Base-by-base conservation (phyloP, 2,888 invertebrate genomes). In the Onchidella celtica region DNA sequence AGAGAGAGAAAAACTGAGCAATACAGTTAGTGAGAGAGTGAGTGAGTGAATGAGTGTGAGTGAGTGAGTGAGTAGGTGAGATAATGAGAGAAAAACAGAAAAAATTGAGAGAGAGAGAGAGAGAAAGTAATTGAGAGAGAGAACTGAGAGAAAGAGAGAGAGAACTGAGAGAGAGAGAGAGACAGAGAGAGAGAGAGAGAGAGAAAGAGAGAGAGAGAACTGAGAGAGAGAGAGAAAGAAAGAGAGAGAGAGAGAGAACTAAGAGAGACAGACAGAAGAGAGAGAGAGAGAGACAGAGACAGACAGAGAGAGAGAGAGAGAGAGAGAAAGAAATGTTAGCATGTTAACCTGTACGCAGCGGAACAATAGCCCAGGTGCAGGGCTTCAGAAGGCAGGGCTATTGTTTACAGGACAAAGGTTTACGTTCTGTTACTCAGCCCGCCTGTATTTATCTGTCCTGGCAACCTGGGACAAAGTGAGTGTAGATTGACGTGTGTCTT, bases 161-260 rank as follows among this genome's bases (percentile, higher is more conserved):
- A 17, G 17, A 17, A 47, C 6, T 11, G 47, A 47, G 47, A 47
- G 47, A 47, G 47, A 47, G 47, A 47, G 17, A 47, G 47, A 47
- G 47, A 47, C 47, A 47, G 47, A 47, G 9, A 47, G 47, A 47
- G 47, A 17, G 47, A 47, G 17, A 17, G 47, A 47, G 47, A 17
- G 9, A 47, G 6, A 17, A 17, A 11, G 47, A 47, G 47, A 17
- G 47, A 34, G 32, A 32, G 27, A 55, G 68, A 29, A 66, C 66
- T 68, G 66, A 66, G 55, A 68, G 27, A 47, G 47, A 47, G 32
- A 34, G 55, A 55, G 66, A 55, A 32, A 69, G 36, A 69, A 9
- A 69, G 17, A 36, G 57, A 73, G 21, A 73, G 0, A 73, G 73
- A 36, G 36, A 32, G 1, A 69, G 36, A n/a, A 2, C n/a, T n/a